phyloP scores from a whole-genome alignment of 2,113 vertebrate genomes.

The Ophiodon elongatus region DNA sequence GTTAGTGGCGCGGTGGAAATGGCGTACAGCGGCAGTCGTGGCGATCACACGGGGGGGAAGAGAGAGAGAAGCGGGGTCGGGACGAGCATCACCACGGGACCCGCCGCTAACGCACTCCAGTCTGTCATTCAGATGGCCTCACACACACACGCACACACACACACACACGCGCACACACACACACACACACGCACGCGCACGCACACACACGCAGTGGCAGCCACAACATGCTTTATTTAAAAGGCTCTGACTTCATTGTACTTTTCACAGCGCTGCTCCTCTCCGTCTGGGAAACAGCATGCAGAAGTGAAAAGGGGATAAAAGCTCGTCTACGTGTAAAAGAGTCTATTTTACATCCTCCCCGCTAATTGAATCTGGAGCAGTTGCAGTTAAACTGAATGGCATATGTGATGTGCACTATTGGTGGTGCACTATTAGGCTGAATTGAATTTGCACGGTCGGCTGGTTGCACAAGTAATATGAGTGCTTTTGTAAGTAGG shows the following conservation, averaged over 20 bases:
- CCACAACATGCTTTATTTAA: slow-evolving; percentile 44
- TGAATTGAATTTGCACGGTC: slow-evolving; percentile 71
- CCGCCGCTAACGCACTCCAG: slow-evolving; percentile 31
- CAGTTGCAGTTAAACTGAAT: slow-evolving; percentile 68
- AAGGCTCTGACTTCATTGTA: slow-evolving; percentile 30
- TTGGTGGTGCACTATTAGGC: slow-evolving; percentile 68
- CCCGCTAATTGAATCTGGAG: slow-evolving; percentile 68
- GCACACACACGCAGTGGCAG: slow-evolving; percentile 1
- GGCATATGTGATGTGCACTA: slow-evolving; percentile 59
- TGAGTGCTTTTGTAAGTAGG: slow-evolving; percentile 56
- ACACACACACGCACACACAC: neutral
- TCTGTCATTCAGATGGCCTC: slow-evolving; percentile 31
- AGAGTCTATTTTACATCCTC: slow-evolving; percentile 53
- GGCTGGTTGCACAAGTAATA: slow-evolving; percentile 57
- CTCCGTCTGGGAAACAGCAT: slow-evolving; percentile 47
- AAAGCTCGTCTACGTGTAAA: slow-evolving; percentile 45
- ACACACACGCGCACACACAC: slow-evolving; percentile 10
- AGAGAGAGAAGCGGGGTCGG: slow-evolving; percentile 10
- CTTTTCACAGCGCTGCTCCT: slow-evolving; percentile 12
- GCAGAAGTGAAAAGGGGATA: slow-evolving; percentile 32
- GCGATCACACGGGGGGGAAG: slow-evolving; percentile 1
- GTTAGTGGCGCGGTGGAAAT: slow-evolving; percentile 61
- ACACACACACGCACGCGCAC: slow-evolving; percentile 1
- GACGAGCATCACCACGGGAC: slow-evolving; percentile 40
- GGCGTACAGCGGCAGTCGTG: slow-evolving; percentile 18